Base-by-base conservation (phyloP, 2,888 invertebrate genomes). In the Gymnocheta viridis region DNA sequence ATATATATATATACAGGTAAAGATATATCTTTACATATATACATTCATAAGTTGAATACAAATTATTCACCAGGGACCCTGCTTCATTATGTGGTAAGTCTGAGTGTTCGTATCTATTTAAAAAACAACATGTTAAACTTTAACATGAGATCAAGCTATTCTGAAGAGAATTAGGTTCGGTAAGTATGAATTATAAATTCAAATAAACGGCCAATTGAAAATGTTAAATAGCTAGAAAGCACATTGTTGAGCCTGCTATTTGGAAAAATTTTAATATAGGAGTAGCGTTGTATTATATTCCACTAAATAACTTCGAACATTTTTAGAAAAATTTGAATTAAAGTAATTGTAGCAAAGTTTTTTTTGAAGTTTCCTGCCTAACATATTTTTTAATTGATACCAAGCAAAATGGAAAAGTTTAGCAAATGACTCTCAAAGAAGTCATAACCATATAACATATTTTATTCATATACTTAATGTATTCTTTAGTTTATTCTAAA, bases 61-160 rank as follows among this genome's bases (percentile, higher is more conserved):
- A 89, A 89, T 89, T 90, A 89, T 90, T 88, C 89, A 88, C 88
- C 85, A 86, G 90, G 88, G 90, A 88, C 62, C 0, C 19, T 19
- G 35, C n/a, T 32, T 44, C 38, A 24, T 56, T 60, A 62, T 49
- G 27, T 49, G 47, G 27, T 69, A 9, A 2, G 4, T 14, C 7
- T 35, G 35, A 12, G 35, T 47, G 22, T 14, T 35, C 38, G 38
- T 62, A n/a, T 62, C 14, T 49, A 51, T 27, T 27, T 76, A 7
- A 29, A 66, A n/a, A 22, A 22, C 44, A 32, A 32, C 9, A 32
- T 22, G 29, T 32, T 66, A 32, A 54, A 60, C 14, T 73, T 62
- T 14, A 27, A 27, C n/a, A 64, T 9, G 27, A 64, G 22, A 56
- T 56, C 22, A 32, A 66, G 17, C 17, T 14, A 56, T 66, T 5